Percentiles rank a stretch among this genome's conserved stretches.
Conservation (phyloP, 2,888 invertebrate species). For the Euproctis similis region DNA sequence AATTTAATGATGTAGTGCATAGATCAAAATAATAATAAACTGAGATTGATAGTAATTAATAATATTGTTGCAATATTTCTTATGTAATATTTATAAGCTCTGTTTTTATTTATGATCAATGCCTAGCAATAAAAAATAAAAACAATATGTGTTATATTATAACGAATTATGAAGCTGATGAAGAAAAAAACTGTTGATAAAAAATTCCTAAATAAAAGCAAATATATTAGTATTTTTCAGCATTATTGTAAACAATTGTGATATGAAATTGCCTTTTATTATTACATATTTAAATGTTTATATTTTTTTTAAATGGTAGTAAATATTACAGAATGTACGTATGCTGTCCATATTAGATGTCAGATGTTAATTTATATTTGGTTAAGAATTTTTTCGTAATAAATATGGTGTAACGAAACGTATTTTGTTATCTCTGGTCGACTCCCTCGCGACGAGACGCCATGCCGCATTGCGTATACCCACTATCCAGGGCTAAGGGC, state of each 20-base stretch:
- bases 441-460: neutral
- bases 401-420: conserved; percentile 30
- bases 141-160: conserved; percentile 20
- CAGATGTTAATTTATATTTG: conserved; percentile 47
- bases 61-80: conserved; percentile 47
- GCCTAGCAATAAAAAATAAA: conserved; percentile 22
- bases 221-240: conserved; percentile 14
- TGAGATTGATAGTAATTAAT: conserved; percentile 56
- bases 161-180: too few relatives aligned
- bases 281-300: conserved; percentile 10
- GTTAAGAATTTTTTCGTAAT: conserved; percentile 43
- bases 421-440: conserved; percentile 14
- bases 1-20: conserved; percentile 36
- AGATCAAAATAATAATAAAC: conserved; percentile 36
- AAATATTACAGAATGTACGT: conserved; percentile 34
- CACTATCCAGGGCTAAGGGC: too few relatives aligned
- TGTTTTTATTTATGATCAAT: conserved; percentile 34
- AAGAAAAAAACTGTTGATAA: conserved; percentile 20
- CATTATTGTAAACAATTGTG: conserved; percentile 39
- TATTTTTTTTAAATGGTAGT: conserved; percentile 15
- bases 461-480: conserved; percentile 22
- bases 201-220: conserved; percentile 24
- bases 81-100: conserved; percentile 31
- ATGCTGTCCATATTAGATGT: conserved; percentile 37
- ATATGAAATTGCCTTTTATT: conserved; percentile 63